phyloP scores from a whole-genome alignment of 2,797 vertebrate species.

The Cryptoblepharus egeriae region DNA sequence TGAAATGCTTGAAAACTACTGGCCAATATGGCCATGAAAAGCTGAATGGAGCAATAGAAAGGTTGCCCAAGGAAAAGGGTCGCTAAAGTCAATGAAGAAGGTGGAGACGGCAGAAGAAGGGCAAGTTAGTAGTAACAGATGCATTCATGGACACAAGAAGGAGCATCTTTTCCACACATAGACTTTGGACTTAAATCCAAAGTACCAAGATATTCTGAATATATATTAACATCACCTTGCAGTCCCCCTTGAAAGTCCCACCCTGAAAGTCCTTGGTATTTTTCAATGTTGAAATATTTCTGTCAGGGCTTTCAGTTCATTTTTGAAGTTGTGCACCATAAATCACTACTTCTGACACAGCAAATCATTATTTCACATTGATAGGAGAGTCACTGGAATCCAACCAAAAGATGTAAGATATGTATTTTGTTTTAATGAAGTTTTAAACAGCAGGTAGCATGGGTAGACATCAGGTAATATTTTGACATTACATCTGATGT shows the following conservation, averaged over 20 bases:
- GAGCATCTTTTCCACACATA: too few species aligned
- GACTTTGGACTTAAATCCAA: too few species aligned
- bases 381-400: not conserved
- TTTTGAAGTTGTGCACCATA: not conserved
- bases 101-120: not conserved
- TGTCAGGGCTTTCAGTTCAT: not conserved
- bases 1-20: too few species aligned
- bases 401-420: not conserved
- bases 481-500: not conserved
- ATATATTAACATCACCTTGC: too few species aligned
- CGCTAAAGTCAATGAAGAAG: not conserved
- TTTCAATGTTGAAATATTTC: not conserved
- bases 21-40: too few species aligned
- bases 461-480: not conserved
- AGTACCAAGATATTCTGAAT: too few species aligned
- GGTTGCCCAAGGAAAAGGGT: not conserved
- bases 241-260: too few species aligned
- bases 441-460: not conserved
- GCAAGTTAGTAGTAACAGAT: too few species aligned
- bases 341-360: not conserved
- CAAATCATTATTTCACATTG: not conserved
- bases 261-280: too few species aligned
- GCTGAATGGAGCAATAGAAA: not conserved
- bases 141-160: too few species aligned
- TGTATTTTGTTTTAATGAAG: slow-evolving; percentile 33